Base-by-base conservation (phyloP, 2,797 vertebrate species). In the Simalia tracyae region DNA sequence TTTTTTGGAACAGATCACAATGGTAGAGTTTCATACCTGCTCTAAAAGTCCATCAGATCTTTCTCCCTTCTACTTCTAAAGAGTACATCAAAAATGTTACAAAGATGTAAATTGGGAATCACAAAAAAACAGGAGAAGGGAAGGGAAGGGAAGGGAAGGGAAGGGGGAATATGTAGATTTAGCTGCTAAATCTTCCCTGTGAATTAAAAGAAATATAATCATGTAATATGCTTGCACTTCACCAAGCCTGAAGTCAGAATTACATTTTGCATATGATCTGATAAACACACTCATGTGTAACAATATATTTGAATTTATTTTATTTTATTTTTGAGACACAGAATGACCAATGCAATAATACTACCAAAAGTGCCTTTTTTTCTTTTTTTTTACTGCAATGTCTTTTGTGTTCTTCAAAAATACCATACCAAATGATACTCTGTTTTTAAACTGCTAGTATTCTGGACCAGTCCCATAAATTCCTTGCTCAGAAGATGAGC, bases 31-130 rank as follows among this genome's bases (percentile, higher is more conserved):
- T 59, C 22, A 26, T 36, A 19, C n/a, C 66, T 42, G 4, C n/a
- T 59, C n/a, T 31, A 89, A 19, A 68, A 89, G 28, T 14, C 28
- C 10, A n/a, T 68, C 50, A 59, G 88, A 36, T 2, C 4, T 64
- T 54, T 12, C 11, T 15, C 2, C 11, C 31, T 28, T 12, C 3
- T 1, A 9, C 5, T 0, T 46, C 0, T 14, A 26, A 50, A 19
- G 12, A 14, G 11, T 56, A 54, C 46, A 31, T 66, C 61, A 66
- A 54, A 42, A 66, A 11, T 7, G 46, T 3, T 28, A 46, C 26
- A 19, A 88, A 54, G 46, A 5, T 1, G n/a, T 4, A 66, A 68
- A 5, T 31, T 66, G 26, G 2, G 5, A 11, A 12, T 88, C 14
- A 54, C 26, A 88, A 15, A 68, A 89, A 56, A 19, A 9, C 26